Evolutionary conservation across 2,113 vertebrate genomes (phyloP).

Genomic region (Neotoma lepida): DNA sequence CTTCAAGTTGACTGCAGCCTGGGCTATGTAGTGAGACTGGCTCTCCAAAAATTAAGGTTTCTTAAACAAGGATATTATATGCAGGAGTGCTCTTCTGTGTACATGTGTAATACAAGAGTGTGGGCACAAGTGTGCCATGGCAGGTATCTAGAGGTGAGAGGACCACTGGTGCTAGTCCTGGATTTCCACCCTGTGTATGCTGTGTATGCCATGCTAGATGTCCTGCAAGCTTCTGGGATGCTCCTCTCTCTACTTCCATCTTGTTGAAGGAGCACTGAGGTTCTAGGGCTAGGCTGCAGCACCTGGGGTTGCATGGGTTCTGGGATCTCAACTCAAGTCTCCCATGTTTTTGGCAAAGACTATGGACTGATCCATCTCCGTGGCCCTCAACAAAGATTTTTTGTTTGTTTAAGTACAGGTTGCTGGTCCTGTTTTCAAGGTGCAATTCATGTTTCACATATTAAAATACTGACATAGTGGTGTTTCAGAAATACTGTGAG

Average conservation of each 20-base stretch:
- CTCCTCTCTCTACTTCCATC: not conserved
- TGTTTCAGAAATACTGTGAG: not conserved
- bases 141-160: too few relatives aligned
- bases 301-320: not conserved
- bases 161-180: not conserved
- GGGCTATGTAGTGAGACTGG: not conserved
- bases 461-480: constrained; percentile 5
- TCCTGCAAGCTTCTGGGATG: not conserved
- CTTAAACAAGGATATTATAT: not conserved
- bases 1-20: not conserved
- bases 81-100: not conserved
- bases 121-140: not conserved
- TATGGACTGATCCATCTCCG: not conserved
- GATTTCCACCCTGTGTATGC: not conserved
- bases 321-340: not conserved
- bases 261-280: too few relatives aligned
- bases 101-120: not conserved
- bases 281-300: not conserved
- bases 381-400: not conserved
- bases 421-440: not conserved
- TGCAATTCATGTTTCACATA: constrained; percentile 16
- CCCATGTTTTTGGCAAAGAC: not conserved
- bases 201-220: not conserved
- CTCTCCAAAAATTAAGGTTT: not conserved
- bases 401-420: not conserved